Percentiles rank a stretch among this genome's conserved stretches.
Conservation (phyloP, 1,140 invertebrate genomes). For the Drusus annulatus region DNA sequence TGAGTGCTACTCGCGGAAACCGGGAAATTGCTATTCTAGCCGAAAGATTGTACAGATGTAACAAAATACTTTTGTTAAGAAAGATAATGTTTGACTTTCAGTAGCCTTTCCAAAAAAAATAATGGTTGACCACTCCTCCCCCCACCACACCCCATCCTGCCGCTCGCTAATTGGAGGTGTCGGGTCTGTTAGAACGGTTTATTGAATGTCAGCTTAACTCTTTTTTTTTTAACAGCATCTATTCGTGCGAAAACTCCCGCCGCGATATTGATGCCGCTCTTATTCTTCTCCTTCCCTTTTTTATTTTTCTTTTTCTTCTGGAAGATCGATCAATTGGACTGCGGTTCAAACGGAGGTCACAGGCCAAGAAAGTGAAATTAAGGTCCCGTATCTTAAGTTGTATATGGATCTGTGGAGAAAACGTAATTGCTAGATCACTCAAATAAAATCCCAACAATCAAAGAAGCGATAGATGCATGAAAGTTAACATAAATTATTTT, state of each 20-base stretch:
- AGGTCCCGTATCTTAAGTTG: background rate
- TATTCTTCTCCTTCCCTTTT: background rate
- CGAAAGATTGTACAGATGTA: too few species aligned
- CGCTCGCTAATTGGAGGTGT: constrained; percentile 21
- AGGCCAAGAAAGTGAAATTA: constrained; percentile 10
- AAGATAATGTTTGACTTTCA: too few species aligned
- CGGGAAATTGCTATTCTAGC: too few species aligned
- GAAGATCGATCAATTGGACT: constrained; percentile 1
- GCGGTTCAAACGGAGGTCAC: background rate
- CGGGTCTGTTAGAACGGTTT: constrained; percentile 5
- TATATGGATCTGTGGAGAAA: background rate
- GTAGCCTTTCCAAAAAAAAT: too few species aligned
- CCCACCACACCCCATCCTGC: background rate
- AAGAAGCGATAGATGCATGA: too few species aligned
- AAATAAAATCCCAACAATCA: too few species aligned
- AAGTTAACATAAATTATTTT: too few species aligned
- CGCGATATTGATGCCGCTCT: background rate
- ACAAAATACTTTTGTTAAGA: too few species aligned
- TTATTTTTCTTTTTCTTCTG: background rate
- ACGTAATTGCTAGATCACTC: background rate
- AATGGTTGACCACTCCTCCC: too few species aligned
- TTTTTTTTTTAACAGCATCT: background rate
- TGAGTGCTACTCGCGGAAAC: too few species aligned
- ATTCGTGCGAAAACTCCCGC: constrained; percentile 27
- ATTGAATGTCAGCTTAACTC: constrained; percentile 18